These are phyloP conservation scores for Nephrotoma flavescens DNA, from an alignment of 2,888 invertebrate genomes.

Conservation along the genomic window DNA sequence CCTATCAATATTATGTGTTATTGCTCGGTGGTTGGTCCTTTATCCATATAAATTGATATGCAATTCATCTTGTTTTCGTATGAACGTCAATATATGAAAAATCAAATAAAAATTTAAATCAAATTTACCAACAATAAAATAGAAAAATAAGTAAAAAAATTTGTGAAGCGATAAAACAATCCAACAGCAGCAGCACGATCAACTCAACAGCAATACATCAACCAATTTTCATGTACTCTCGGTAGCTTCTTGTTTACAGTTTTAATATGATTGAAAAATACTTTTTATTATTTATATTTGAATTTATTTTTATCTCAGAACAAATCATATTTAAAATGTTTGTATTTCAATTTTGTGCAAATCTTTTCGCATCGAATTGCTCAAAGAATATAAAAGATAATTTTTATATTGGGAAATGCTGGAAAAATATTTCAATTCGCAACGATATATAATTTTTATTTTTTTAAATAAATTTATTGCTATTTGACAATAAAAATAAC, in stretches of 20 bases:
- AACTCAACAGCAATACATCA: neutral
- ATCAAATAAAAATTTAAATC: neutral
- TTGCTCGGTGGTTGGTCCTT: too few relatives aligned
- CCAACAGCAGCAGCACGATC: neutral
- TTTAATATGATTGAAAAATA: neutral
- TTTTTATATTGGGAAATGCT: neutral
- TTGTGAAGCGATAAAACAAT: neutral
- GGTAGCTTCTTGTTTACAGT: neutral
- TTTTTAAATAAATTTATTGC: neutral
- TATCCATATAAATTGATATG: neutral
- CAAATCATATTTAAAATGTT: neutral
- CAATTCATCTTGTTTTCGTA: neutral
- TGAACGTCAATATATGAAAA: neutral
- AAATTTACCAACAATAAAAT: neutral
- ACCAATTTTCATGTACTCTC: neutral
- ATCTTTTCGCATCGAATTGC: neutral
- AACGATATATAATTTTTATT: neutral
- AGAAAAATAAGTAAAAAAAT: neutral
- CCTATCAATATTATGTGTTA: too few relatives aligned
- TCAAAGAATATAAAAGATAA: neutral
- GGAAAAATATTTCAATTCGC: neutral
- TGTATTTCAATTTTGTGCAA: neutral
- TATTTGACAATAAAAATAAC: neutral
- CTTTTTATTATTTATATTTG: neutral
- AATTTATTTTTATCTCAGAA: neutral